phyloP scores from a whole-genome alignment of 2,888 invertebrate genomes.

The Dichetophora obliterata region DNA sequence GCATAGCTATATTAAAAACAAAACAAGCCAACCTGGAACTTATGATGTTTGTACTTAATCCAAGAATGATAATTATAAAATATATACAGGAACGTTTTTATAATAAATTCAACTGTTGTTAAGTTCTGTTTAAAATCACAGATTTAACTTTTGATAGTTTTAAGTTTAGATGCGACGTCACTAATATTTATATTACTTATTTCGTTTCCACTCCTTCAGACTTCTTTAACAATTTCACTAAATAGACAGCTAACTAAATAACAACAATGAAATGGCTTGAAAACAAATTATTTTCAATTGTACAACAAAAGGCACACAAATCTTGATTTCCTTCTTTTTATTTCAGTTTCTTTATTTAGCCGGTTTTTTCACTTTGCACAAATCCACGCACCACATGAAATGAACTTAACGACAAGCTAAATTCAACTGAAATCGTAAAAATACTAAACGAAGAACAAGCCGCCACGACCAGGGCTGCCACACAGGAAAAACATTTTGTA shows the following conservation, averaged over 20 bases:
- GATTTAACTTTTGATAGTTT: too few relatives aligned
- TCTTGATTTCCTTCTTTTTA: conserved; percentile 1
- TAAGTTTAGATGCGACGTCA: too few relatives aligned
- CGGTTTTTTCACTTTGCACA: background rate
- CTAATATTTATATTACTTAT: too few relatives aligned
- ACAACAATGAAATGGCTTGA: background rate
- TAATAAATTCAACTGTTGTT: too few relatives aligned
- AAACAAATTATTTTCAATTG: conserved; percentile 44
- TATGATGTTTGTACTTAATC: background rate
- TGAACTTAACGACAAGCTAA: conserved; percentile 3
- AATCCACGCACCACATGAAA: background rate
- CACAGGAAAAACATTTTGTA: too few relatives aligned
- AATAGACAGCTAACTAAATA: background rate
- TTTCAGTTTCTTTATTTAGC: background rate
- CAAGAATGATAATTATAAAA: background rate
- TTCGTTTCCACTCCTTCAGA: conserved; percentile 2
- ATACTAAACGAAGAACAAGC: conserved; percentile 1
- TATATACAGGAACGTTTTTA: too few relatives aligned
- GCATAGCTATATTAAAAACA: background rate
- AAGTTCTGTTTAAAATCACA: too few relatives aligned
- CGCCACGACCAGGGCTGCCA: too few relatives aligned
- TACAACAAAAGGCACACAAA: conserved; percentile 32
- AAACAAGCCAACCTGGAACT: background rate
- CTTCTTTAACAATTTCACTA: background rate
- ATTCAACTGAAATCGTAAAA: conserved; percentile 19